Percentiles rank a stretch among this genome's conserved stretches.
phyloP scores from a whole-genome alignment of 2,888 invertebrate species.

The Tuta absoluta region DNA sequence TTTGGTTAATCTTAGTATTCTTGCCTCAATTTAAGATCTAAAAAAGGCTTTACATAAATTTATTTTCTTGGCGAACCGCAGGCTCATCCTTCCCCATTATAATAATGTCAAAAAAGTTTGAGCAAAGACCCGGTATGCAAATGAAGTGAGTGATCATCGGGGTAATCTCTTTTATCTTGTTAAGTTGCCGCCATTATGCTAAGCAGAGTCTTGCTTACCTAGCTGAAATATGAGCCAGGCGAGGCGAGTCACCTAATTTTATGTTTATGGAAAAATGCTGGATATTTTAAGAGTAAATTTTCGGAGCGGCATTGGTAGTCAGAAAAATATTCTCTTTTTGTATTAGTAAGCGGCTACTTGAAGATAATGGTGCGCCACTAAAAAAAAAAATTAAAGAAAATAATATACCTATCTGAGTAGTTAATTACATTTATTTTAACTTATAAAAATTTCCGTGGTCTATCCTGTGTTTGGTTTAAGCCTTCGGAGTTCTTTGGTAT shows the following conservation, averaged over 20 bases:
- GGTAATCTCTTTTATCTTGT: slow-evolving; percentile 28
- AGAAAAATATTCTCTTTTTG: too few relatives aligned
- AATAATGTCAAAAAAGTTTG: slow-evolving; percentile 26
- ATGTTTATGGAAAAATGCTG: slow-evolving; percentile 4
- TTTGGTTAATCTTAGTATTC: too few relatives aligned
- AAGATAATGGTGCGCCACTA: too few relatives aligned
- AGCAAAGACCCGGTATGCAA: slow-evolving; percentile 26
- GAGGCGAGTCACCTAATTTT: background rate
- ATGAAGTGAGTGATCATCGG: slow-evolving; percentile 30
- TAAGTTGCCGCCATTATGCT: slow-evolving; percentile 23
- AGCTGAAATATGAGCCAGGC: slow-evolving; percentile 15
- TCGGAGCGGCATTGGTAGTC: too few relatives aligned
- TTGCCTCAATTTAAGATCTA: background rate
- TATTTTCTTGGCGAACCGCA: slow-evolving; percentile 12
- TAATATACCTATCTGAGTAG: too few relatives aligned
- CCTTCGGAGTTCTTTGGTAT: too few relatives aligned
- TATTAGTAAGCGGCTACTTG: too few relatives aligned
- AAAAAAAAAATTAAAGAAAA: too few relatives aligned
- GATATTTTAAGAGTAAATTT: background rate
- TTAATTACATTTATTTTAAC: too few relatives aligned
- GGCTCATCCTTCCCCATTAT: slow-evolving; percentile 24
- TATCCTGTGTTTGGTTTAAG: too few relatives aligned
- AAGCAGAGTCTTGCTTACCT: slow-evolving; percentile 21
- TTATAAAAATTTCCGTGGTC: too few relatives aligned
- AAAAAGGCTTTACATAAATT: slow-evolving; percentile 1